Evolutionary conservation across 2,113 vertebrate species (phyloP).

Genomic region (Lophotis ruficrista): DNA sequence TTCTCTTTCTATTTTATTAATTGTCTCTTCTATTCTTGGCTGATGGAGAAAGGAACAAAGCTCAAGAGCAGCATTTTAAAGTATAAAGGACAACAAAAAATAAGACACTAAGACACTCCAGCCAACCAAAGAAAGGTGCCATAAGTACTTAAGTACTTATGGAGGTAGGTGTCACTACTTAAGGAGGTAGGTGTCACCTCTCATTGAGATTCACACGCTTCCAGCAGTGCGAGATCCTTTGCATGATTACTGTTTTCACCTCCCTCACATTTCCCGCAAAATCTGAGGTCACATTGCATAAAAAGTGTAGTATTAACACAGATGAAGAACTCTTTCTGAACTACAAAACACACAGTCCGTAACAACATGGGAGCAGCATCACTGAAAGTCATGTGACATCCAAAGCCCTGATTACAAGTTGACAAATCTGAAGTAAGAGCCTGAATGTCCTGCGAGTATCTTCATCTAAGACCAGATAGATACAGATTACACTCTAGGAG

Average conservation of each 20-base stretch:
- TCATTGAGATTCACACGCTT: background rate
- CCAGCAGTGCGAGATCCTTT: background rate
- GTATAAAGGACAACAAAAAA: background rate
- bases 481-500: background rate
- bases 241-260: background rate
- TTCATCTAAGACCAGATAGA: background rate
- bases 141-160: background rate
- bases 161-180: background rate
- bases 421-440: background rate
- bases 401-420: background rate
- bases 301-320: background rate
- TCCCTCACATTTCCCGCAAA: background rate
- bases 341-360: background rate
- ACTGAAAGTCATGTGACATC: background rate
- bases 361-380: background rate
- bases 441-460: background rate
- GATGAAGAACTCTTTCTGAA: background rate
- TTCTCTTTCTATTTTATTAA: background rate
- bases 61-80: background rate
- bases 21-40: background rate
- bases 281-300: background rate
- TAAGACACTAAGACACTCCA: background rate
- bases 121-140: background rate
- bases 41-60: background rate
- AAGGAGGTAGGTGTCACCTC: background rate